Conservation (phyloP, 2,888 invertebrate species). For the Drosophila lacicola region DNA sequence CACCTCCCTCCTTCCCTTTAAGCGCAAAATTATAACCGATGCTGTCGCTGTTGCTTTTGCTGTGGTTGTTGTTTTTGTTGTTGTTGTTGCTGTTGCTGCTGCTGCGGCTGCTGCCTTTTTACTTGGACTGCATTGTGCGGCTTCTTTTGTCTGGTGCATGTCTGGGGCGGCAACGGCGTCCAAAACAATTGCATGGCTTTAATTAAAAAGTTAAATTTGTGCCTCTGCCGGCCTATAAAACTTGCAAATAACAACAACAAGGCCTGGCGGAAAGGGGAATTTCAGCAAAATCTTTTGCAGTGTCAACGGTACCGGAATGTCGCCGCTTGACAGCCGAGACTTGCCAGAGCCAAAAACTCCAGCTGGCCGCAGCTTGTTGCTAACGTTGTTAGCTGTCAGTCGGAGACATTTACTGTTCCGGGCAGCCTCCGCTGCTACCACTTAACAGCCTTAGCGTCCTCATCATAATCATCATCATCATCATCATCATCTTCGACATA, state of each 20-base stretch:
- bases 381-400: conserved; percentile 50
- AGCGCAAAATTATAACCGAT: conserved; percentile 28
- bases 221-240: conserved; percentile 57
- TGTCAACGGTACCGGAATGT: conserved; percentile 24
- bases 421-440: conserved; percentile 10
- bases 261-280: neutral
- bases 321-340: conserved; percentile 19
- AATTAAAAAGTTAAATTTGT: conserved; percentile 76
- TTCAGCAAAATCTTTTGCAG: conserved; percentile 24
- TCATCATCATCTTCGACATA: conserved; percentile 23
- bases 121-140: conserved; percentile 44
- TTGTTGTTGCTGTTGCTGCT: conserved; percentile 1
- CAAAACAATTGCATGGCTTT: conserved; percentile 70
- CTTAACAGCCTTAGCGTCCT: conserved; percentile 21
- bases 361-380: conserved; percentile 45
- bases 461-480: neutral
- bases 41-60: conserved; percentile 13
- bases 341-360: conserved; percentile 16
- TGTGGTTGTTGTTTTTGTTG: conserved; percentile 3
- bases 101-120: conserved; percentile 7
- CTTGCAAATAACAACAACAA: conserved; percentile 40
- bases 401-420: conserved; percentile 26
- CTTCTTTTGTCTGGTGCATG: conserved; percentile 48
- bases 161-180: conserved; percentile 36
- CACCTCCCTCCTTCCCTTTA: conserved; percentile 7